Evolutionary conservation across 1,140 invertebrate species (phyloP), one percentile per base, ranked within the genome.

Genomic region (Diplogasteroides magnus): DNA sequence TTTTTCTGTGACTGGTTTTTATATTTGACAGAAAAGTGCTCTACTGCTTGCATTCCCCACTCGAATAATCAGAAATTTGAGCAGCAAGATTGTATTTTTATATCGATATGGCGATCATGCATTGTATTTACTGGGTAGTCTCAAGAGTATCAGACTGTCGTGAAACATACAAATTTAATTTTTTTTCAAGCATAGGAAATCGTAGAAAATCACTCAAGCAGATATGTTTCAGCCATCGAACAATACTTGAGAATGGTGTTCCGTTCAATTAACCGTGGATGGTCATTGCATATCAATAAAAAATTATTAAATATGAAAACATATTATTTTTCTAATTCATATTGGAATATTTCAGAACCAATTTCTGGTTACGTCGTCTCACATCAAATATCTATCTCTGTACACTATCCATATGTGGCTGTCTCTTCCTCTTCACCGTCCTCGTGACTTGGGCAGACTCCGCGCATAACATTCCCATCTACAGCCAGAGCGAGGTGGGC

Each of bases 311-410:
- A 13, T 32, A n/a, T 14, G 23, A 55, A 6, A 48, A n/a, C n/a
- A 19, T 26, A 67, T 19, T 23, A 3, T 13, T 15, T 0, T 67
- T 25, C 55, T 19, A 25, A 26, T 62, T 74, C 27, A 55, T 57
- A 13, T n/a, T n/a, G n/a, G n/a, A n/a, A 29, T 31, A 37, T 69
- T 79, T 65, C 37, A 79, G 80, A 59, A 80, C 79, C 23, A 80
- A 80, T 66, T 80, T 82, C 63, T 80, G 79, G 79, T 60, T 82
- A 32, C 68, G 71, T 31, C 68, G 80, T 2, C 71, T 81, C 3
- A 82, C 79, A 31, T 81, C 79, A n/a, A 81, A 82, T 64, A 75
- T 79, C 29, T 81, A 82, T 68, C 77, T 82, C 0, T 80, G 77
- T 60, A 77, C 79, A 13, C 66, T 82, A 56, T 82, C 80, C 19